A percentile compares a stretch with the other conserved stretches of the same genome.
Conservation (phyloP, 2,113 vertebrate species). For the Salminus brasiliensis region DNA sequence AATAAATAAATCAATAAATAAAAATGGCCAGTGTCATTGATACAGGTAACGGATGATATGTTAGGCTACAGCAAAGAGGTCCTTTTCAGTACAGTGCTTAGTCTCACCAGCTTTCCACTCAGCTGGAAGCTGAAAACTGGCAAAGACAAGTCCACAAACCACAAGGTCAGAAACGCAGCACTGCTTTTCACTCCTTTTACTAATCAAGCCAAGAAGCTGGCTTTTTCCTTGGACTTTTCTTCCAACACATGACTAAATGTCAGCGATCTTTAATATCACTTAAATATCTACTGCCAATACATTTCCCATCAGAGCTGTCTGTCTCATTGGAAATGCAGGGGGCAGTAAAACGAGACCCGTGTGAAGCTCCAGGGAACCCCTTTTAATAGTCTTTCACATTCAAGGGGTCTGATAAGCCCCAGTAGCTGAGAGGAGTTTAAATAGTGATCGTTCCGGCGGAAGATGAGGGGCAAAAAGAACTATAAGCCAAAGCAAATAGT, state of each 20-base stretch:
- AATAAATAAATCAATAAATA: too few relatives aligned
- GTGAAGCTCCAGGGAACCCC: slow-evolving; percentile 56
- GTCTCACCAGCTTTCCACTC: slow-evolving; percentile 11
- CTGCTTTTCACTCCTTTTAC: slow-evolving; percentile 60
- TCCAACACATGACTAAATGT: slow-evolving; percentile 61
- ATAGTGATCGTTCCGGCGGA: slow-evolving; percentile 60
- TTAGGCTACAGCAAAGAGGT: not conserved
- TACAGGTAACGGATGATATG: not conserved
- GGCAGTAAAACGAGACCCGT: slow-evolving; percentile 59
- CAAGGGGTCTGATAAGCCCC: slow-evolving; percentile 62
- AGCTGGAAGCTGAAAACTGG: slow-evolving; percentile 38
- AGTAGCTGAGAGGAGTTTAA: slow-evolving; percentile 65
- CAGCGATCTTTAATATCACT: slow-evolving; percentile 63
- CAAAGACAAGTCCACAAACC: slow-evolving; percentile 63
- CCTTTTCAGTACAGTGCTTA: not conserved
- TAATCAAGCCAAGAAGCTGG: slow-evolving; percentile 51
- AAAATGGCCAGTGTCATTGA: not conserved
- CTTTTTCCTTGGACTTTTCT: slow-evolving; percentile 52
- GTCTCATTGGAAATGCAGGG: slow-evolving; percentile 60
- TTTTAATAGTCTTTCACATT: slow-evolving; percentile 71
- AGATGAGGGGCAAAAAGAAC: slow-evolving; percentile 56
- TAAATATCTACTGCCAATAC: slow-evolving; percentile 64
- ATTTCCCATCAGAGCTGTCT: slow-evolving; percentile 68
- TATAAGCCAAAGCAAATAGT: slow-evolving; percentile 77
- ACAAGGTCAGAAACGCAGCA: slow-evolving; percentile 65